phyloP scores from a whole-genome alignment of 2,113 vertebrate species.

The Brachyhypopomus occidentalis region DNA sequence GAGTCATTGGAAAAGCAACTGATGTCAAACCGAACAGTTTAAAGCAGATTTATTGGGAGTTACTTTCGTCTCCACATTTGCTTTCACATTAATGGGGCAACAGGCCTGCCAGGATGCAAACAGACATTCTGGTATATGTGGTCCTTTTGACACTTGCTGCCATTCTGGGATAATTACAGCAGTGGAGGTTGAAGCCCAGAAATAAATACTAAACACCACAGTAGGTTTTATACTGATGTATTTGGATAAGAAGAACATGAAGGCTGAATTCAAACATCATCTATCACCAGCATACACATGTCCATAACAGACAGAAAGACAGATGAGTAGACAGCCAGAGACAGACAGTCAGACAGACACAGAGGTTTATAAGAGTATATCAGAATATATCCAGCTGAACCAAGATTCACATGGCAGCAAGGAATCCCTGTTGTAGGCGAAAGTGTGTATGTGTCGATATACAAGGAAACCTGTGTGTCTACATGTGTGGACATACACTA shows the following conservation, averaged over 20 bases:
- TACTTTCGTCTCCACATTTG: slow-evolving; percentile 10
- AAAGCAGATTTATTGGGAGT: slow-evolving; percentile 10
- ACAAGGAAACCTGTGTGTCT: too few species aligned
- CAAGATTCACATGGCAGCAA: too few species aligned
- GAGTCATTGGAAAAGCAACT: slow-evolving; percentile 30
- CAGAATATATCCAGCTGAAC: too few species aligned
- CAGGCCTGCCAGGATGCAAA: slow-evolving; percentile 2
- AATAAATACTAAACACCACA: slow-evolving; percentile 28
- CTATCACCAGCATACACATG: background rate
- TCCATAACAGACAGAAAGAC: background rate
- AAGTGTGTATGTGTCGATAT: background rate
- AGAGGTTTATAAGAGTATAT: background rate
- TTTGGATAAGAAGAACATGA: slow-evolving; percentile 10
- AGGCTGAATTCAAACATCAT: background rate
- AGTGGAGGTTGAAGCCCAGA: slow-evolving; percentile 19
- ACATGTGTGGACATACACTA: background rate
- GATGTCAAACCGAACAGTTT: slow-evolving; percentile 13
- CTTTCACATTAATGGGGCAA: slow-evolving; percentile 16
- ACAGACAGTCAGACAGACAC: background rate
- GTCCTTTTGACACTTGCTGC: slow-evolving; percentile 23
- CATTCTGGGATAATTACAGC: slow-evolving; percentile 27
- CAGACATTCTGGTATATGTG: slow-evolving; percentile 18
- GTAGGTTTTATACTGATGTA: slow-evolving; percentile 11
- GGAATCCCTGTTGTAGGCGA: too few species aligned
- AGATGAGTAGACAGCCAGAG: too few species aligned